phyloP scores from a whole-genome alignment of 2,888 invertebrate genomes.

The Pristionchus arcanus region DNA sequence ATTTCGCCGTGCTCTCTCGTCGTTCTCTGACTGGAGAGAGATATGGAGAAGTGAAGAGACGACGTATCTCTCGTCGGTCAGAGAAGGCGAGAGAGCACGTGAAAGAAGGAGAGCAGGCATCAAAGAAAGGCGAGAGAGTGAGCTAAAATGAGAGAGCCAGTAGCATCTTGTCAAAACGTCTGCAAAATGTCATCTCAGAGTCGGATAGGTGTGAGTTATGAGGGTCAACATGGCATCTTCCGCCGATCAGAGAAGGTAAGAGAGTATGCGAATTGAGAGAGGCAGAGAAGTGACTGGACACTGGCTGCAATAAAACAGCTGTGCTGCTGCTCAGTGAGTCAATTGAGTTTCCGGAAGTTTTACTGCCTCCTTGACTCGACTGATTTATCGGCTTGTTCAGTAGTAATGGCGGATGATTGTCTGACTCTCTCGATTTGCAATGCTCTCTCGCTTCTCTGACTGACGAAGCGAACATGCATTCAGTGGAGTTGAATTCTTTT shows the following conservation, averaged over 20 bases:
- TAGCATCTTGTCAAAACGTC: too few species aligned
- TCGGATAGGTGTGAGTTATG: neutral
- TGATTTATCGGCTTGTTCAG: slow-evolving; percentile 6
- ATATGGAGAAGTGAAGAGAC: too few species aligned
- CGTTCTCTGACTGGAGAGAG: too few species aligned
- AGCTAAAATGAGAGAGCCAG: neutral
- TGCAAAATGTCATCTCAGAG: neutral
- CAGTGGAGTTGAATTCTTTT: neutral
- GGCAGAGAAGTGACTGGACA: neutral
- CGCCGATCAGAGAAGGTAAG: neutral
- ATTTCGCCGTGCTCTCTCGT: neutral
- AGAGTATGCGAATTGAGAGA: neutral
- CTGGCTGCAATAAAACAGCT: neutral
- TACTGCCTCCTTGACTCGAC: neutral
- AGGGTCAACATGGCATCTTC: neutral
- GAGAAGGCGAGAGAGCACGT: too few species aligned
- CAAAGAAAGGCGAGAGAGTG: neutral
- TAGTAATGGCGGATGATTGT: neutral
- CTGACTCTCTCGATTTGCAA: too few species aligned
- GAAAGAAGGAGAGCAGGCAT: too few species aligned
- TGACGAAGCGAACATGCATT: too few species aligned
- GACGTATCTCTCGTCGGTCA: too few species aligned
- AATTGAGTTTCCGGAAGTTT: slow-evolving; percentile 15
- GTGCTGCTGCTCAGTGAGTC: neutral
- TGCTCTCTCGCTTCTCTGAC: too few species aligned